These are phyloP conservation scores for Caenorhabditis sulstoni DNA, from an alignment of 2,888 invertebrate genomes.

Conservation along the genomic window DNA sequence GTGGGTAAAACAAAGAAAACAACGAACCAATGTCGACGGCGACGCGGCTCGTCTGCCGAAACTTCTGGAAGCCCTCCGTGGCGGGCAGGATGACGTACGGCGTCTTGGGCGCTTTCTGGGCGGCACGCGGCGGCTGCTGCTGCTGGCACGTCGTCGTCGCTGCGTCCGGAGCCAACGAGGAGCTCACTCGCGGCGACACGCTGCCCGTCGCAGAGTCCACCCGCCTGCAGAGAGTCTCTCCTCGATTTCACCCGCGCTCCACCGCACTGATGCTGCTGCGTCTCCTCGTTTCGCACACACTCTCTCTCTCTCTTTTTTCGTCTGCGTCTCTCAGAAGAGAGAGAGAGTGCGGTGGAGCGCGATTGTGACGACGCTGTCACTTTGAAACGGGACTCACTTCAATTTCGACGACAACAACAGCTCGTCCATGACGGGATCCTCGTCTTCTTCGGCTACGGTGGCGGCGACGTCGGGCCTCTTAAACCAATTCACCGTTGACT, in stretches of 20 bases:
- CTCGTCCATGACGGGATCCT: constrained; percentile 62
- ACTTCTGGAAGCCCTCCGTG: constrained; percentile 84
- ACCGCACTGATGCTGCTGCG: too few relatives aligned
- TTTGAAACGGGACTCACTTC: constrained; percentile 60
- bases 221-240: constrained; percentile 57
- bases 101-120: constrained; percentile 59
- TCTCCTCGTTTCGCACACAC: too few relatives aligned
- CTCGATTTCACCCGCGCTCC: too few relatives aligned
- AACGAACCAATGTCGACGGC: constrained; percentile 86
- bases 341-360: too few relatives aligned
- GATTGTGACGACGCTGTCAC: too few relatives aligned
- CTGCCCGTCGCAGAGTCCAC: constrained; percentile 58
- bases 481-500: too few relatives aligned
- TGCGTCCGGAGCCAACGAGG: background rate
- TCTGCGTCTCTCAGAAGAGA: too few relatives aligned
- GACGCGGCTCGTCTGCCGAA: constrained; percentile 85
- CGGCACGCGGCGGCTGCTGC: background rate
- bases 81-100: constrained; percentile 70
- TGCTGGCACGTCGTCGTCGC: background rate
- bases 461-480: constrained; percentile 27
- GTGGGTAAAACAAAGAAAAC: too few relatives aligned
- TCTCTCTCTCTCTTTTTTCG: too few relatives aligned
- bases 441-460: constrained; percentile 5
- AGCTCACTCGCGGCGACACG: constrained; percentile 36
- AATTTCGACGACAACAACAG: constrained; percentile 62